Conservation (phyloP, 2,113 vertebrate species). For the Corvus hawaiiensis region DNA sequence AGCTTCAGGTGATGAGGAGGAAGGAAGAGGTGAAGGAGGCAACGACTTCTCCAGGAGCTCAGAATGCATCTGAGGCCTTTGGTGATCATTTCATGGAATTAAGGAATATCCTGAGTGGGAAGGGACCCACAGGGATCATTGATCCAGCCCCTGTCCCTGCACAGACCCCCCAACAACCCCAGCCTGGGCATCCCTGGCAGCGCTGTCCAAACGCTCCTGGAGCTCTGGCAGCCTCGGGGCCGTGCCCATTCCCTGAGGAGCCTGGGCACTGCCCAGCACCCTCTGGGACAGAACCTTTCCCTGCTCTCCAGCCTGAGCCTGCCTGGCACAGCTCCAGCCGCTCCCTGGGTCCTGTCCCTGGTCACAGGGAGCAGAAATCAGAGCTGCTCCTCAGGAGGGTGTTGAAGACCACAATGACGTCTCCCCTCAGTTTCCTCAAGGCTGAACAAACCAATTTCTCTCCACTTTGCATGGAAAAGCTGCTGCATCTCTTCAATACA, state of each 20-base stretch:
- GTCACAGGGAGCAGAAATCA: not conserved
- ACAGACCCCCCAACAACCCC: not conserved
- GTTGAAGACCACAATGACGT: not conserved
- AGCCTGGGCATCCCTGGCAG: not conserved
- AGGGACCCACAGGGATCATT: rapidly evolving
- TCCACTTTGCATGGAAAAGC: not conserved
- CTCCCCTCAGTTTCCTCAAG: not conserved
- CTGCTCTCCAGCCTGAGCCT: rapidly evolving
- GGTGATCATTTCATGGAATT: not conserved
- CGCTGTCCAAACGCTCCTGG: rapidly evolving
- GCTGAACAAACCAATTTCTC: not conserved
- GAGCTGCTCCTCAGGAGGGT: not conserved
- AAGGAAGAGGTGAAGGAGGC: not conserved
- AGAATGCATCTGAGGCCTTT: not conserved
- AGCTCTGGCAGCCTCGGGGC: not conserved
- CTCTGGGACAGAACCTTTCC: not conserved
- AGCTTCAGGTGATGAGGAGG: not conserved
- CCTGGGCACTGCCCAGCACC: not conserved
- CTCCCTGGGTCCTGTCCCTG: not conserved
- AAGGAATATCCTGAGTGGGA: rapidly evolving
- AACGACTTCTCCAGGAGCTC: not conserved
- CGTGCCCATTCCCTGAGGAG: not conserved
- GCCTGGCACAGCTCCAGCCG: rapidly evolving
- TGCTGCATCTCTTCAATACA: not conserved
- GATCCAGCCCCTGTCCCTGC: rapidly evolving